Percentiles rank a stretch among this genome's conserved stretches.
Evolutionary conservation across 2,113 vertebrate species (phyloP).

Genomic region (Varanus salvator): DNA sequence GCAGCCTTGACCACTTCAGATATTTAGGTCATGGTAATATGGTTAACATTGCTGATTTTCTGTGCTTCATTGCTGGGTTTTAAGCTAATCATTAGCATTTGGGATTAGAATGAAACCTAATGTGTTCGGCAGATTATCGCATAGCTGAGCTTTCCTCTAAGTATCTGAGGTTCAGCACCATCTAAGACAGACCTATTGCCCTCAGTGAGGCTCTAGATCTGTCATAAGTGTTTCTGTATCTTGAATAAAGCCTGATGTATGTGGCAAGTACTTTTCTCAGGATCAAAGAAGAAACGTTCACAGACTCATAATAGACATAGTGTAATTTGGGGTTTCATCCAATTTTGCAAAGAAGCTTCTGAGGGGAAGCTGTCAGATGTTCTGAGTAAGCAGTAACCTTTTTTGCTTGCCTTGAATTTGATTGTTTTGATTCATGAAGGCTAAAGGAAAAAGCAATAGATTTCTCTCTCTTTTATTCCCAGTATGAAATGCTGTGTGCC

Average conservation of each 20-base stretch:
- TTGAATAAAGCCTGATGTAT: neutral
- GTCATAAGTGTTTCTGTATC: neutral
- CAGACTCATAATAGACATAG: neutral
- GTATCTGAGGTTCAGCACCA: neutral
- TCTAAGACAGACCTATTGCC: neutral
- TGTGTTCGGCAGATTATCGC: neutral
- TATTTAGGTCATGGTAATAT: neutral
- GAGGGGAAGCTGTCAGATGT: neutral
- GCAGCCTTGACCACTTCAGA: neutral
- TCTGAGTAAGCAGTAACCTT: neutral
- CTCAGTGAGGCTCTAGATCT: neutral
- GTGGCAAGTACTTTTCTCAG: neutral
- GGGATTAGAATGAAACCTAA: neutral
- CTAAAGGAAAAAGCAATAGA: neutral
- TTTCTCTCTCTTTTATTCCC: neutral
- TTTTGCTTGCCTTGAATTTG: neutral
- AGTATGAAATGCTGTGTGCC: neutral
- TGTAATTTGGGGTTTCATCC: neutral
- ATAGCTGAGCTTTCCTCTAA: neutral
- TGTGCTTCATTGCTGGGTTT: neutral
- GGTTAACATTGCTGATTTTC: neutral
- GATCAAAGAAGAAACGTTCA: neutral
- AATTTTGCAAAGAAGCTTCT: neutral
- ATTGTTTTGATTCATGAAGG: neutral
- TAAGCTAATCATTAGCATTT: neutral